Conservation (phyloP, 2,113 vertebrate species). For the Mustelus asterias region DNA sequence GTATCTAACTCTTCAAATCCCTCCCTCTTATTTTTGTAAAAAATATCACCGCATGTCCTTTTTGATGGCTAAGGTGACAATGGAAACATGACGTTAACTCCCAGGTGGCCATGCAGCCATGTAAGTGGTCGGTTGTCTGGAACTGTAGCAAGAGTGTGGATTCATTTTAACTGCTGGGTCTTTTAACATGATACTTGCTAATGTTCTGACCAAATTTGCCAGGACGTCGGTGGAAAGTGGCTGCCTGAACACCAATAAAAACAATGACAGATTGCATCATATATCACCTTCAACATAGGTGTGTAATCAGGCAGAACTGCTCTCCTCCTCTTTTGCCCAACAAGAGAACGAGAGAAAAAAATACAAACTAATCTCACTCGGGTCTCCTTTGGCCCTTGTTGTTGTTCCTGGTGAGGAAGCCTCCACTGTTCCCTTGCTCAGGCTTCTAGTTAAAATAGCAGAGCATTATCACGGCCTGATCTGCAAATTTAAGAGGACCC, state of each 20-base stretch:
- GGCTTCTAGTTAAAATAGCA: background rate
- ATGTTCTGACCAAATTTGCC: background rate
- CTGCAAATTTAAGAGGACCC: background rate
- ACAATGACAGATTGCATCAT: background rate
- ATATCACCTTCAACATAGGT: background rate
- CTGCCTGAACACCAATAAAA: background rate
- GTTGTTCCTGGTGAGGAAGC: background rate
- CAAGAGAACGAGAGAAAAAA: background rate
- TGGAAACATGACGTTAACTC: background rate
- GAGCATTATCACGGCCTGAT: background rate
- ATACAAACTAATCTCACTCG: background rate
- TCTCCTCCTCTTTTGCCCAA: background rate
- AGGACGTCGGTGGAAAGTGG: background rate
- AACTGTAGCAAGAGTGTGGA: background rate
- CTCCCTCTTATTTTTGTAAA: conserved; percentile 7
- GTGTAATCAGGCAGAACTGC: background rate
- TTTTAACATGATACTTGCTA: background rate
- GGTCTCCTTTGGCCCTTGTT: background rate
- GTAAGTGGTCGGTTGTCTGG: too few species aligned
- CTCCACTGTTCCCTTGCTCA: background rate
- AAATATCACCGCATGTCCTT: background rate
- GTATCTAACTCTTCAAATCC: background rate
- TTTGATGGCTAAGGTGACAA: background rate
- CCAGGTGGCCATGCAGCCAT: too few species aligned
- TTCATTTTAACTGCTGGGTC: background rate